A percentile compares a stretch with the other conserved stretches of the same genome.
Conservation (phyloP, 2,113 vertebrate genomes). For the Blennius ocellaris region DNA sequence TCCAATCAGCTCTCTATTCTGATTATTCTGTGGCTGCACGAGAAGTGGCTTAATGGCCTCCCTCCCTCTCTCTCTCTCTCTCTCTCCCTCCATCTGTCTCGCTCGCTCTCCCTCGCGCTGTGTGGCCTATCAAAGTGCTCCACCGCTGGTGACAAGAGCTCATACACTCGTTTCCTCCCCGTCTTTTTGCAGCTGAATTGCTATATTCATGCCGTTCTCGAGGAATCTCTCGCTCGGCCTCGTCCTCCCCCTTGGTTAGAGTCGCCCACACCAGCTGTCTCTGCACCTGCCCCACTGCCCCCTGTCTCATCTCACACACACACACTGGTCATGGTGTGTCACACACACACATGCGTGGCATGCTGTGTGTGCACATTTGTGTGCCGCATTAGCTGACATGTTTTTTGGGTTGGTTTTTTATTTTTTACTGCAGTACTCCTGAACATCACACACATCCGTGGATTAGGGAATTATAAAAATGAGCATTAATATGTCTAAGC, state of each 20-base stretch:
- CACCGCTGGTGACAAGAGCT: constrained; percentile 42
- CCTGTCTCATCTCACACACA: constrained; percentile 23
- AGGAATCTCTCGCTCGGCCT: constrained; percentile 61
- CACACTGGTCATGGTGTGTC: not conserved
- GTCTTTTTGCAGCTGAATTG: constrained; percentile 47
- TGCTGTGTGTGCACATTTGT: constrained; percentile 48
- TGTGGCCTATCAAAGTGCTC: constrained; percentile 47
- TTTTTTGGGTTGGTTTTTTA: not conserved
- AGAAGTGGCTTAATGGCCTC: constrained; percentile 20
- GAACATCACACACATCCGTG: constrained; percentile 20
- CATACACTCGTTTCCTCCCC: constrained; percentile 34
- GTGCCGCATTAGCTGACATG: constrained; percentile 15
- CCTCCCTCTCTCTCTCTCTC: constrained; percentile 27
- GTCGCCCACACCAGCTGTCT: constrained; percentile 84
- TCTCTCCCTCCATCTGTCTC: constrained; percentile 46
- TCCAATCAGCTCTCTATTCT: constrained; percentile 7
- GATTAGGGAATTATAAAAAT: constrained; percentile 65
- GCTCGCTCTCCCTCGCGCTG: constrained; percentile 39
- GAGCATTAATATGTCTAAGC: constrained; percentile 53
- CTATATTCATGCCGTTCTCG: constrained; percentile 64
- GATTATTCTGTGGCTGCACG: constrained; percentile 27
- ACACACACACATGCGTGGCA: constrained; percentile 29
- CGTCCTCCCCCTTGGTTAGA: constrained; percentile 72
- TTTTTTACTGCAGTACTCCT: not conserved
- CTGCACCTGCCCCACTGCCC: constrained; percentile 82